phyloP scores from a whole-genome alignment of 2,113 vertebrate species.

The Elgaria multicarinata region DNA sequence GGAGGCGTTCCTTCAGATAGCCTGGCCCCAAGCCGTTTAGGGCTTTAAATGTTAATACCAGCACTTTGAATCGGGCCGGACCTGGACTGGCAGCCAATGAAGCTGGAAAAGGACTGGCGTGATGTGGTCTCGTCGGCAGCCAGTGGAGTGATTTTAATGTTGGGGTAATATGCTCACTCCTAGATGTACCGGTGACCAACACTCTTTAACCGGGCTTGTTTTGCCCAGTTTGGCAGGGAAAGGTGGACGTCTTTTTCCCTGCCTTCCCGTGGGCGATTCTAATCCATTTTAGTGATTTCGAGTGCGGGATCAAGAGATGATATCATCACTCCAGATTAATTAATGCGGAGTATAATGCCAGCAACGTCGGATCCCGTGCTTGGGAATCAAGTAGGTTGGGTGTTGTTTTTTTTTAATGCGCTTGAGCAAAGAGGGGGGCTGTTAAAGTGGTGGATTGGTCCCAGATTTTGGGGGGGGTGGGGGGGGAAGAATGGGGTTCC shows the following conservation, averaged over 20 bases:
- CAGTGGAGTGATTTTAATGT: no score
- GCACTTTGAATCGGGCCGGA: no score
- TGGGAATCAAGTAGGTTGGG: background rate
- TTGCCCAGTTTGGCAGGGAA: background rate
- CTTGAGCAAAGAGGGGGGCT: background rate
- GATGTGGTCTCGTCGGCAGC: no score
- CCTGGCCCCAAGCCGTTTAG: no score
- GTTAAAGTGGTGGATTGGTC: background rate
- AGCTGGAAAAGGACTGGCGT: no score
- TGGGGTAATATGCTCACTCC: no score
- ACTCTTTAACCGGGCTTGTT: background rate
- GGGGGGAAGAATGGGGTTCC: background rate
- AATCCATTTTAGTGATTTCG: background rate
- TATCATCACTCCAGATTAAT: constrained; percentile 3
- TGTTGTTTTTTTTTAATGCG: background rate
- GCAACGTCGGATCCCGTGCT: background rate
- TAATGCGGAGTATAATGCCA: background rate
- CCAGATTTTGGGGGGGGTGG: no score
- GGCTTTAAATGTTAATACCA: no score
- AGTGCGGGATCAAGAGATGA: background rate
- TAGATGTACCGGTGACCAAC: no score
- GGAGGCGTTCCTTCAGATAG: no score
- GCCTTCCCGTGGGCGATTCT: background rate
- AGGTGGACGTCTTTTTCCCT: background rate
- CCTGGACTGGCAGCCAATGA: no score